These are phyloP conservation scores for Hydractinia symbiolongicarpus DNA, from an alignment of 30 jellyfish, hydroid and myxozoan genomes.

Conservation along the genomic window DNA sequence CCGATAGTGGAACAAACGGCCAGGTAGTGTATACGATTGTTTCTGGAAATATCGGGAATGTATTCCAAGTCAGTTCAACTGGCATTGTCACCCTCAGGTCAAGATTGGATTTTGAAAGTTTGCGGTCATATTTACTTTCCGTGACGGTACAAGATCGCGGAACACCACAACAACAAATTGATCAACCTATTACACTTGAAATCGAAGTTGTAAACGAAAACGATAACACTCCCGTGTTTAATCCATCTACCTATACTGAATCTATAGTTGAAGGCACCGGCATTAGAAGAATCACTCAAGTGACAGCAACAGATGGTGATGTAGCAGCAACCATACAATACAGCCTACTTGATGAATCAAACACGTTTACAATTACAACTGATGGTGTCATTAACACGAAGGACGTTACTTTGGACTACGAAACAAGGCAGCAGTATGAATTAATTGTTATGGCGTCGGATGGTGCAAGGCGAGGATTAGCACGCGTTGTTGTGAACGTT, in stretches of 20 bases:
- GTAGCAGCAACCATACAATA: neutral
- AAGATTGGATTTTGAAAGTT: slow-evolving; percentile 3
- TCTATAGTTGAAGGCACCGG: slow-evolving; percentile 40
- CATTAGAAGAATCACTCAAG: slow-evolving; percentile 28
- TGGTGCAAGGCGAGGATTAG: slow-evolving; percentile 13
- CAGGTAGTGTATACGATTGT: slow-evolving; percentile 10
- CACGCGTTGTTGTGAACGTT: neutral
- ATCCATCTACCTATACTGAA: slow-evolving; percentile 36
- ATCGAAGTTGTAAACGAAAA: slow-evolving; percentile 32
- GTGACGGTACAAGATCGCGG: slow-evolving; percentile 19
- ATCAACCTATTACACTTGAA: neutral
- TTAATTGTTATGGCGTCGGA: slow-evolving; percentile 23
- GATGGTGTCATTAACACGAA: neutral
- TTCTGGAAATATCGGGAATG: neutral
- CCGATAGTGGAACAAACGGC: slow-evolving; percentile 36
- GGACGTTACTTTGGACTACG: neutral
- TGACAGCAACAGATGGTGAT: slow-evolving; percentile 8
- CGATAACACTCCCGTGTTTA: slow-evolving; percentile 54
- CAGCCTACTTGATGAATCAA: neutral
- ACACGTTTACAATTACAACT: slow-evolving; percentile 3
- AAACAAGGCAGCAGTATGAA: neutral
- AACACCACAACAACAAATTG: neutral
- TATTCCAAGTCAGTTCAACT: neutral
- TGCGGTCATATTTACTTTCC: neutral
- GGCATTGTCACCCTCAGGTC: slow-evolving; percentile 6